Evolutionary conservation across 2,797 vertebrate species (phyloP), one percentile per base, ranked within the genome.

Genomic region (Clarias pachynema): DNA sequence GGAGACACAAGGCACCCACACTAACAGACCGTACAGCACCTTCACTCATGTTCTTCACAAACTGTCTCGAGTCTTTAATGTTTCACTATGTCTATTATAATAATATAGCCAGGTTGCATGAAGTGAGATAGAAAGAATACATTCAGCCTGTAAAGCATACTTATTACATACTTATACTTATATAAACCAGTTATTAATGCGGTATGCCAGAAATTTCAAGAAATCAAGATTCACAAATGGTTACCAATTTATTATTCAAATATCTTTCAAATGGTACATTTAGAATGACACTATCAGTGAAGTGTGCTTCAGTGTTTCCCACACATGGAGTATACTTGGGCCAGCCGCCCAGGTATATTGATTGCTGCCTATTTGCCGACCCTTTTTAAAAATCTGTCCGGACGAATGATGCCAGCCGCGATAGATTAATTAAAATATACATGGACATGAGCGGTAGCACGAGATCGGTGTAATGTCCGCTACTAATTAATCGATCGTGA

Each of bases 11-110:
- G 40, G 31, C 79, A 72, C 59, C 84, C 73, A 79, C 60, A 82
- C 66, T 80, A 72, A 84, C 87, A 87, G 66, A 60, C 84, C 31
- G 62, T 9, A 69, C 44, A 84, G 57, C 7, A 44, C 8, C 40
- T 40, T 40, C 40, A 34, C 34, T 34, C 37, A 37, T 5, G 37
- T 37, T 37, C 37, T 5, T 37, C 5, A 37, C 37, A 37, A 37
- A 37, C 3, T 37, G 37, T 37, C 37, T 37, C 0, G 37, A 37
- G 37, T 37, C 37, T 37, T 72, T 40, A 4, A 24, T 72, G 8
- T 70, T 70, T 70, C 20, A 72, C 37, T 24, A 72, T 2, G 5
- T 12, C 10, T n/a, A n/a, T 4, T 3, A 20, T 40, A 70, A 40
- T 10, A 70, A 24, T 24, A 40, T 40, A 40, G 4, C 20, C 20